A percentile compares a stretch with the other conserved stretches of the same genome.
Evolutionary conservation across 2,113 vertebrate species (phyloP).

Genomic region (Caranx ignobilis): DNA sequence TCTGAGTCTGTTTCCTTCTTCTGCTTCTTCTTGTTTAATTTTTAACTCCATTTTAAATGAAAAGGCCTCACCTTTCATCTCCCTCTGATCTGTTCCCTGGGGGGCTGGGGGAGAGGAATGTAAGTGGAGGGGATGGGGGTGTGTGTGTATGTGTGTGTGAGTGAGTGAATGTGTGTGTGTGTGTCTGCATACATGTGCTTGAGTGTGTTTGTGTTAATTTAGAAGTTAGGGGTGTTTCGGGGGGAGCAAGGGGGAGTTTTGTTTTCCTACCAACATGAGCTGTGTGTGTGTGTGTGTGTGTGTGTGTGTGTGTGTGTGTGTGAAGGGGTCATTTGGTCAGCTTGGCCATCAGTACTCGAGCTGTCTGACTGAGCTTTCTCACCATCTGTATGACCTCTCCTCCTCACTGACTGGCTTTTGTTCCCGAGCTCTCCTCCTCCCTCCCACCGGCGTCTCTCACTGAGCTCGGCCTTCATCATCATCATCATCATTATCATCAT

Average conservation of each 20-base stretch:
- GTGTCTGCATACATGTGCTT: conserved; percentile 27
- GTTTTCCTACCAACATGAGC: conserved; percentile 56
- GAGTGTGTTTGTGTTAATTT: conserved; percentile 60
- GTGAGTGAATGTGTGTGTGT: conserved; percentile 8
- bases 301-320: conserved; percentile 41
- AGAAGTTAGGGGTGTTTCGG: conserved; percentile 44
- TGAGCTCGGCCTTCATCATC: conserved; percentile 51
- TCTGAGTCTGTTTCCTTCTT: background rate
- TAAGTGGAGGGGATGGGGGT: conserved; percentile 13
- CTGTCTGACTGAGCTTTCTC: conserved; percentile 76
- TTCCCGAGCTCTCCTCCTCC: conserved; percentile 49
- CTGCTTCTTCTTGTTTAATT: conserved; percentile 59
- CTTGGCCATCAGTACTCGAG: conserved; percentile 72
- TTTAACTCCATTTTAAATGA: conserved; percentile 74
- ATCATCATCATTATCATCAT: too few relatives aligned
- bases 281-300: conserved; percentile 30
- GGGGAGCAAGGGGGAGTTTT: conserved; percentile 62
- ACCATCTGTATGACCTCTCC: conserved; percentile 80
- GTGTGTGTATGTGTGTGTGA: conserved; percentile 30
- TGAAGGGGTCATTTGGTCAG: conserved; percentile 75
- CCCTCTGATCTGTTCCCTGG: conserved; percentile 56
- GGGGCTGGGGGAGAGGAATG: conserved; percentile 40
- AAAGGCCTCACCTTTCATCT: conserved; percentile 72
- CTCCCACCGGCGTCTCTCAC: conserved; percentile 57
- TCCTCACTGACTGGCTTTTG: conserved; percentile 68